A percentile compares a stretch with the other conserved stretches of the same genome.
Conservation (phyloP, 1,140 invertebrate genomes). For the Psilanteris sp. region DNA sequence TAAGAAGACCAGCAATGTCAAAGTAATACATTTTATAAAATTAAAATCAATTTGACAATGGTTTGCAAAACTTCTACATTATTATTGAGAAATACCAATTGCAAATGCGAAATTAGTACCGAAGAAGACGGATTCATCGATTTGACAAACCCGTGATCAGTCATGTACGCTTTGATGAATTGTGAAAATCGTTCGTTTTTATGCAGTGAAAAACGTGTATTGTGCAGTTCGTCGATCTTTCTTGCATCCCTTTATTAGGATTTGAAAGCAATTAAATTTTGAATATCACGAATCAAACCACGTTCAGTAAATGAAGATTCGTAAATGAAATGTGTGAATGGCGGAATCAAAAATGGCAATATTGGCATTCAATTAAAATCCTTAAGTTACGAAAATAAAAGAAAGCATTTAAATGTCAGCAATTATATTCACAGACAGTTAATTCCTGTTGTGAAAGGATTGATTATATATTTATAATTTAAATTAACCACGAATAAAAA, state of each 20-base stretch:
- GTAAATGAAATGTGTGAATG: not conserved
- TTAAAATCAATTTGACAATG: slow-evolving; percentile 2
- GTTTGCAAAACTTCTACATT: not conserved
- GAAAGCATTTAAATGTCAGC: not conserved
- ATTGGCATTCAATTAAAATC: slow-evolving; percentile 12
- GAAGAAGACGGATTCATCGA: slow-evolving; percentile 1
- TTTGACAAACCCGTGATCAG: slow-evolving; percentile 14
- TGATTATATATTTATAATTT: too few species aligned
- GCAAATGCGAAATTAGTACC: slow-evolving; percentile 9
- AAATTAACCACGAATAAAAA: too few species aligned
- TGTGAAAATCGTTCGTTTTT: slow-evolving; percentile 1
- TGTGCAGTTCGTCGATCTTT: slow-evolving; percentile 3
- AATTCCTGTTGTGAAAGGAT: too few species aligned
- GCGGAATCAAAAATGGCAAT: slow-evolving; percentile 19
- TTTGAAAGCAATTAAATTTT: slow-evolving; percentile 23
- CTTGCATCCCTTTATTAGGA: slow-evolving; percentile 17
- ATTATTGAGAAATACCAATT: slow-evolving; percentile 7
- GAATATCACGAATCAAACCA: slow-evolving; percentile 10
- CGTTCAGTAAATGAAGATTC: slow-evolving; percentile 7
- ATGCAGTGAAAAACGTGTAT: slow-evolving; percentile 4
- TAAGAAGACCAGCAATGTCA: too few species aligned
- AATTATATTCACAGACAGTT: too few species aligned
- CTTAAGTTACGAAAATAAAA: slow-evolving; percentile 1
- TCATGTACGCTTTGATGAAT: slow-evolving; percentile 1
- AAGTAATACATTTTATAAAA: slow-evolving; percentile 17